Percentiles rank a stretch among this genome's conserved stretches.
Conservation (phyloP, 2,113 vertebrate genomes). For the Antechinus flavipes region DNA sequence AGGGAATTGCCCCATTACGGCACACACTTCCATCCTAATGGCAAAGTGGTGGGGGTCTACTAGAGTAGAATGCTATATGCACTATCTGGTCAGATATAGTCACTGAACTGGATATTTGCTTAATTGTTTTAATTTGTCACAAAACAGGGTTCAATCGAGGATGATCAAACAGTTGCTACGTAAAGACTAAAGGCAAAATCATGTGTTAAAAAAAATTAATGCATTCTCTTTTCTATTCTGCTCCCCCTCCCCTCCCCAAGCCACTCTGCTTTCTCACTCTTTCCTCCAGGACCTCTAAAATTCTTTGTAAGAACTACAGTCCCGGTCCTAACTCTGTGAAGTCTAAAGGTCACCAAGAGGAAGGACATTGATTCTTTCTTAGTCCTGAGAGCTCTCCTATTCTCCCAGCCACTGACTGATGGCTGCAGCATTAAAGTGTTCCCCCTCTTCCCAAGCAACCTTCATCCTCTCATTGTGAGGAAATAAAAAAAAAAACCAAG, state of each 20-base stretch:
- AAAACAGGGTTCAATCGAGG: not conserved
- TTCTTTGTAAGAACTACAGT: not conserved
- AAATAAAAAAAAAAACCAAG: not conserved
- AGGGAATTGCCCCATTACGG: not conserved
- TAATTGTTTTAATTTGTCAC: not conserved
- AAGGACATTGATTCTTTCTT: not conserved
- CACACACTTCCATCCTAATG: not conserved
- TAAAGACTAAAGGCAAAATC: not conserved
- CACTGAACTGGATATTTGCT: not conserved
- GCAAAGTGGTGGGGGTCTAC: not conserved
- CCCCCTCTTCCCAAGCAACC: not conserved
- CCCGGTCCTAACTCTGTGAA: not conserved
- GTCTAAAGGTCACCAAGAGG: not conserved
- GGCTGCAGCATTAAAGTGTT: not conserved
- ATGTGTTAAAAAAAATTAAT: not conserved
- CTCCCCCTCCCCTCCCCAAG: not conserved
- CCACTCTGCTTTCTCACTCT: not conserved
- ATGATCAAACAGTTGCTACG: not conserved
- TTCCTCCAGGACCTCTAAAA: not conserved
- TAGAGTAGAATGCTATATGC: not conserved
- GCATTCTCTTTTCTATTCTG: not conserved
- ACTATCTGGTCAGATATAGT: not conserved
- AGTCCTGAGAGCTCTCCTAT: not conserved
- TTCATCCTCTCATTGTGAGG: not conserved
- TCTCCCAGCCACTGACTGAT: not conserved